Evolutionary conservation across 2,888 invertebrate genomes (phyloP).

Genomic region (Camponotus fellah): DNA sequence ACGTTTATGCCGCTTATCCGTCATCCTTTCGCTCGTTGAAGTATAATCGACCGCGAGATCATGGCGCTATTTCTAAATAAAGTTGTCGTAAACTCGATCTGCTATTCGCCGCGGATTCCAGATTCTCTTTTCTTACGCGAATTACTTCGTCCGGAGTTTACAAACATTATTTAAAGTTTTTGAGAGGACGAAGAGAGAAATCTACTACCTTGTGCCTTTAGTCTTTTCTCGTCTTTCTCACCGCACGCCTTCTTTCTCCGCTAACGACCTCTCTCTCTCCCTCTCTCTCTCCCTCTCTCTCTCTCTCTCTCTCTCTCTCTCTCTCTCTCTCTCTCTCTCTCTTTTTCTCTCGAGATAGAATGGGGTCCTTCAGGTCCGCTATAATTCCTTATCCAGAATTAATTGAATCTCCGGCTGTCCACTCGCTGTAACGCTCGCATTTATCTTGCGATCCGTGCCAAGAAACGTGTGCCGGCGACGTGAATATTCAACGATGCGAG

Average conservation of each 20-base stretch:
- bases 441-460: constrained; percentile 68
- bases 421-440: constrained; percentile 60
- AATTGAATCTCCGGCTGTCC: constrained; percentile 79
- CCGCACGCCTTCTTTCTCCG: constrained; percentile 18
- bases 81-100: constrained; percentile 71
- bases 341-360: not conserved
- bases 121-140: constrained; percentile 73
- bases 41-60: constrained; percentile 66
- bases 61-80: constrained; percentile 65
- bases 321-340: constrained; percentile 30
- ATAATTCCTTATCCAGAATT: constrained; percentile 76
- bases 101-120: constrained; percentile 63
- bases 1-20: constrained; percentile 7
- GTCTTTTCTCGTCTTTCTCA: constrained; percentile 17
- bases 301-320: not conserved
- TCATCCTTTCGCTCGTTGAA: constrained; percentile 27
- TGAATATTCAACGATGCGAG: constrained; percentile 6
- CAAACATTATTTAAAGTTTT: constrained; percentile 80
- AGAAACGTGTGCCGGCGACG: constrained; percentile 47
- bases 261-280: constrained; percentile 37
- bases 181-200: constrained; percentile 61
- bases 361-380: constrained; percentile 27
- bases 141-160: constrained; percentile 76
- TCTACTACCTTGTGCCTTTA: constrained; percentile 36
- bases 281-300: constrained; percentile 1